A percentile compares a stretch with the other conserved stretches of the same genome.
Conservation (phyloP, 2,797 vertebrate genomes). For the Petrocephalus schoutedeni region DNA sequence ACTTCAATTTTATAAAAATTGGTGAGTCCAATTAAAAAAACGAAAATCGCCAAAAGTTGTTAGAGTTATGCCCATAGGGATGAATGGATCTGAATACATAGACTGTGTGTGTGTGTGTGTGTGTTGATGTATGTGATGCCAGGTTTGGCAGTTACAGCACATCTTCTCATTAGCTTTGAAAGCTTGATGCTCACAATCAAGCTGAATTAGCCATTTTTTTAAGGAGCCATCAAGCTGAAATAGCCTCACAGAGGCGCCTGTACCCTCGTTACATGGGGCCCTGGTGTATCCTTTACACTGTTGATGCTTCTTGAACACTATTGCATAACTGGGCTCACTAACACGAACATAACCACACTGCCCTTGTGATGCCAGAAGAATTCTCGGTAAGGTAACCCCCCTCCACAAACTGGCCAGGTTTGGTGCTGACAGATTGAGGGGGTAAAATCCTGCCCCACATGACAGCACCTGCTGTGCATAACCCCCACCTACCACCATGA, state of each 20-base stretch:
- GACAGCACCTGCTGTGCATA: neutral
- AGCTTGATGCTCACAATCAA: neutral
- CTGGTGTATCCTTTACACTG: neutral
- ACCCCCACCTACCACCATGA: neutral
- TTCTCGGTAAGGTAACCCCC: neutral
- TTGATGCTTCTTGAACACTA: neutral
- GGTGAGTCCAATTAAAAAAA: no score
- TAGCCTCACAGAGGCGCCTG: neutral
- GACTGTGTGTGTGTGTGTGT: neutral
- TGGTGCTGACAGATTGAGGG: neutral
- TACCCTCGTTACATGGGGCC: neutral
- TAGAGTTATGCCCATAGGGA: neutral
- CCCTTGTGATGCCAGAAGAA: neutral
- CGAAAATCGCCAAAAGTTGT: neutral
- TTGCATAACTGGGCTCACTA: neutral
- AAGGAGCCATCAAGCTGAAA: neutral
- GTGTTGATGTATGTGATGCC: conserved; percentile 8
- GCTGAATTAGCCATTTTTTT: neutral
- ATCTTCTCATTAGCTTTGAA: neutral
- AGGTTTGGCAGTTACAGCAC: neutral
- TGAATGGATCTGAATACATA: neutral
- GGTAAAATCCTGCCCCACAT: neutral
- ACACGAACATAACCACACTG: neutral
- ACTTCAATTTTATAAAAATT: neutral
- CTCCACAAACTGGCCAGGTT: neutral